Base-by-base conservation (phyloP, 2,113 vertebrate genomes). In the Petrocephalus microphthalmus region DNA sequence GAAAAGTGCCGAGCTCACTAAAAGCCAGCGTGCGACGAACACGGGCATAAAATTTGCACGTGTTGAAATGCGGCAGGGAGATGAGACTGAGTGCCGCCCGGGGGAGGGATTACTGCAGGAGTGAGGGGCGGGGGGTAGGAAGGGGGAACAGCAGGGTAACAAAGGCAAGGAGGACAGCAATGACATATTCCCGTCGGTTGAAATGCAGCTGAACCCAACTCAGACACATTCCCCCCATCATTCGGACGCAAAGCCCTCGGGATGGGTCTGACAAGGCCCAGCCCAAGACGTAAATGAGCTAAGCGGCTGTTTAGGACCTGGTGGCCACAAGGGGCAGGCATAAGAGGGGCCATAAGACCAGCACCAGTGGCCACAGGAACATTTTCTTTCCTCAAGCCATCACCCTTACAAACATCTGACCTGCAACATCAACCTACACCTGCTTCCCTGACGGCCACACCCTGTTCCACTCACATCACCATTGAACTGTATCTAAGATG, bases 1-100 rank as follows among this genome's bases (percentile, higher is more conserved):
- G 94, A 95, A 95, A 95, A 94, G 90, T 93, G 94, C 94, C 92
- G 89, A 93, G 94, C 91, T 94, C 90, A 94, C 94, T 93, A 89
- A 95, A 74, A 94, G 91, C 81, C 64, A 88, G 91, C 22, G 85
- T 53, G 88, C 90, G 90, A 91, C 91, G 91, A 93, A 94, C 95
- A 94, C 92, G 91, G n/a, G 95, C 94, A 94, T 94, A 93, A 94
- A 95, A 95, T 95, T 93, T 94, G 92, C 94, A 96, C 95, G 74
- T 60, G 11, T 93, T 56, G 25, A 85, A 83, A 85, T 33, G 52
- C 29, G n/a, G 84, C 11, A 85, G 4, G 15, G 84, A 54, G 49
- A 29, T 29, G 22, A 85, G 51, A 33, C n/a, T 13, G 29, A 49
- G 13, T 11, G 25, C 29, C 84, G 22, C n/a, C 52, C 8, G 49